These are phyloP conservation scores for Polypterus bichir DNA, from an alignment of 2,113 vertebrate species.

Conservation along the genomic window DNA sequence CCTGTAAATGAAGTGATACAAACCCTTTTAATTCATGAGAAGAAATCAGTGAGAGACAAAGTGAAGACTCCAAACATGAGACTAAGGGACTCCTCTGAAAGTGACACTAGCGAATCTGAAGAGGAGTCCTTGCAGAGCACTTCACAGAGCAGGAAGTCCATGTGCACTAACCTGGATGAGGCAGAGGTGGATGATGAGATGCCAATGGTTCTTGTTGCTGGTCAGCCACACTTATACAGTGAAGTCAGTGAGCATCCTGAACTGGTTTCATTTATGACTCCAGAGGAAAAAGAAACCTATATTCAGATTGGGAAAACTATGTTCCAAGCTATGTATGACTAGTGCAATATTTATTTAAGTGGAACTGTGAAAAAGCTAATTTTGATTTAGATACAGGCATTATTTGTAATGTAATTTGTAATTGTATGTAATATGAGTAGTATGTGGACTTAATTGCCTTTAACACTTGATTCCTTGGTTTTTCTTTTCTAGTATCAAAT, in stretches of 20 bases:
- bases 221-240: slow-evolving; percentile 16
- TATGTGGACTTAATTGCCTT: too few species aligned
- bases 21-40: slow-evolving; percentile 38
- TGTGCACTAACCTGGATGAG: slow-evolving; percentile 4
- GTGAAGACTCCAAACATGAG: background rate
- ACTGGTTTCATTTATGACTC: slow-evolving; percentile 40
- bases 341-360: slow-evolving; percentile 3
- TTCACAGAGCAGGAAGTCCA: background rate
- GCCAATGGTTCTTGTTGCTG: slow-evolving; percentile 34
- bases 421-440: too few species aligned
- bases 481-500: too few species aligned
- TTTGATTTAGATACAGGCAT: too few species aligned
- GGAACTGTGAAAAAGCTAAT: too few species aligned
- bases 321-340: slow-evolving; percentile 40
- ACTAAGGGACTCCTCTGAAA: slow-evolving; percentile 6
- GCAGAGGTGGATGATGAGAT: slow-evolving; percentile 25
- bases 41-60: slow-evolving; percentile 13
- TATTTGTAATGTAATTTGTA: too few species aligned
- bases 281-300: slow-evolving; percentile 31
- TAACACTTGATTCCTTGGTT: too few species aligned
- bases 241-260: slow-evolving; percentile 36
- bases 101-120: slow-evolving; percentile 21
- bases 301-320: slow-evolving; percentile 36
- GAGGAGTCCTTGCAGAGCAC: slow-evolving; percentile 13
- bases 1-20: slow-evolving; percentile 30